Conservation (phyloP, 2,797 vertebrate species). For the Pelodytes ibericus region DNA sequence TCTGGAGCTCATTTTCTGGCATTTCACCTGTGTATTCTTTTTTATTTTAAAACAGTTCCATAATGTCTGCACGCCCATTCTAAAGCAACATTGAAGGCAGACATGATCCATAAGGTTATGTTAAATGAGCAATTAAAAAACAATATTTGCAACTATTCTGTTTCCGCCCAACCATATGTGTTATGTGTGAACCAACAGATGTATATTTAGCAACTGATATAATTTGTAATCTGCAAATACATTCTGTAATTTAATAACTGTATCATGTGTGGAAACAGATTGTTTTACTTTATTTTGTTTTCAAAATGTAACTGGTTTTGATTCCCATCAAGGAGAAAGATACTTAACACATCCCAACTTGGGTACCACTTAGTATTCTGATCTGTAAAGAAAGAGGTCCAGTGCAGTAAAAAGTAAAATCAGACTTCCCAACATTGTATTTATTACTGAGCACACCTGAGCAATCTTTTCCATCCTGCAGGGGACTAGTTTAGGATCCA, state of each 20-base stretch:
- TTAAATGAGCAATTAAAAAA: constrained; percentile 46
- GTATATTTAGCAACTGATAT: not conserved
- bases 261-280: not conserved
- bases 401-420: constrained; percentile 13
- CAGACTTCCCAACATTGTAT: not conserved
- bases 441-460: constrained; percentile 18
- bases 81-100: too few species aligned
- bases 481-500: constrained; percentile 51
- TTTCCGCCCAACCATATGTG: constrained; percentile 38
- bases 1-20: too few species aligned
- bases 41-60: too few species aligned
- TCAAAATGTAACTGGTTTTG: not conserved
- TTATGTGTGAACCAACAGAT: constrained; percentile 25
- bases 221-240: not conserved
- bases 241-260: not conserved
- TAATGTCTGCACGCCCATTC: too few species aligned
- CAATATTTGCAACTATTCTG: constrained; percentile 18
- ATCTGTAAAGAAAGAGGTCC: not conserved
- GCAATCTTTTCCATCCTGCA: constrained; percentile 32
- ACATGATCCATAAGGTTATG: constrained; percentile 16
- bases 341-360: constrained; percentile 7
- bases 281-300: too few species aligned
- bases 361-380: not conserved
- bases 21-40: too few species aligned
- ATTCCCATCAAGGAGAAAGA: not conserved